Evolutionary conservation across 1,140 invertebrate genomes (phyloP).

Genomic region (Babylonia areolata): DNA sequence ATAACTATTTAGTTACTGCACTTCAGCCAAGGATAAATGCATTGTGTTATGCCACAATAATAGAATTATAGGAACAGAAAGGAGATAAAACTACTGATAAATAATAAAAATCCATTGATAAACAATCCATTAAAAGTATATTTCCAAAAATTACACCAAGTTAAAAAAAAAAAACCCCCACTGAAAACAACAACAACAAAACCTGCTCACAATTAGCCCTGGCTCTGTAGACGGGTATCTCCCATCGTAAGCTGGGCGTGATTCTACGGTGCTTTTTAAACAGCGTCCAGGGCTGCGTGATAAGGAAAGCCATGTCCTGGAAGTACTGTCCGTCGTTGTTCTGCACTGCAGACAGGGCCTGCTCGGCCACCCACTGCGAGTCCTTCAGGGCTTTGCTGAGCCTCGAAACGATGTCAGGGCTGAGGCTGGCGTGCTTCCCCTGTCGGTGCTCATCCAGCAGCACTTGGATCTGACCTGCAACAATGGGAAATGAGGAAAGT

Average conservation of each 20-base stretch:
- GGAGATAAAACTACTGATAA: no score
- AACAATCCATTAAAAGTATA: no score
- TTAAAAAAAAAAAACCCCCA: no score
- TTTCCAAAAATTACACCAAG: no score
- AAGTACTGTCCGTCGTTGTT: constrained; percentile 65
- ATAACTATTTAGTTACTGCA: no score
- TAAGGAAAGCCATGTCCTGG: constrained; percentile 56
- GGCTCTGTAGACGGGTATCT: constrained; percentile 49
- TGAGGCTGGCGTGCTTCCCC: constrained; percentile 51
- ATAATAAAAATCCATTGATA: no score
- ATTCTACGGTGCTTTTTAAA: constrained; percentile 57
- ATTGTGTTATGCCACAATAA: no score
- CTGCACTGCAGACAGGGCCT: constrained; percentile 61
- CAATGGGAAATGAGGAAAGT: no score
- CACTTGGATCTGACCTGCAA: constrained; percentile 66
- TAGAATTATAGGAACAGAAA: no score
- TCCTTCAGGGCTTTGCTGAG: constrained; percentile 50
- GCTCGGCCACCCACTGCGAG: constrained; percentile 49
- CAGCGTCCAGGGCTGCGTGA: constrained; percentile 63
- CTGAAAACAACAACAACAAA: no score
- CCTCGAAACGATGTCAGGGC: constrained; percentile 41
- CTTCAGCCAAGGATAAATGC: no score
- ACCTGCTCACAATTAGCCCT: constrained; percentile 49
- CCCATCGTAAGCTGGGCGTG: constrained; percentile 51
- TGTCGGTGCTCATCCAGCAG: constrained; percentile 57